A percentile compares a stretch with the other conserved stretches of the same genome.
Conservation (phyloP, 2,113 vertebrate species). For the Mus pahari region DNA sequence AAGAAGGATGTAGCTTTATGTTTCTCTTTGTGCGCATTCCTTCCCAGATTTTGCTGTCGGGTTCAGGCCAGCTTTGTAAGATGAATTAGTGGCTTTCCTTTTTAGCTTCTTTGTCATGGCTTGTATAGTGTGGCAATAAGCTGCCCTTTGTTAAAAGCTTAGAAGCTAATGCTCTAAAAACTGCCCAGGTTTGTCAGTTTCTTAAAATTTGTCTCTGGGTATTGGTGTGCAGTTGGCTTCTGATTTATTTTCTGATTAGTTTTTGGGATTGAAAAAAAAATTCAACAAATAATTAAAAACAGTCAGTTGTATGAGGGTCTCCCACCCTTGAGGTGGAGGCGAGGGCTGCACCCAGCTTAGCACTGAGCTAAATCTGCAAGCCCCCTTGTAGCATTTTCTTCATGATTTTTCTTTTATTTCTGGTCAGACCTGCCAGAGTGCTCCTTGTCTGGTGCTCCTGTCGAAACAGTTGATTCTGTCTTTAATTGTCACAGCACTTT, state of each 20-base stretch:
- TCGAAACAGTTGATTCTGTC: not conserved
- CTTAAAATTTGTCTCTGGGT: not conserved
- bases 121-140: not conserved
- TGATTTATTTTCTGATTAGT: not conserved
- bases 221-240: not conserved
- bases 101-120: not conserved
- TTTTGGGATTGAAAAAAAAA: constrained; percentile 12
- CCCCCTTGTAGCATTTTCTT: not conserved
- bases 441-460: not conserved
- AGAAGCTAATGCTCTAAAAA: constrained; percentile 33
- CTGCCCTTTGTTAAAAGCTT: constrained; percentile 44
- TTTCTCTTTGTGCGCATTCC: not conserved
- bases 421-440: not conserved
- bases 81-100: constrained; percentile 36
- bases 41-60: not conserved
- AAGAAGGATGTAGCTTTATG: not conserved
- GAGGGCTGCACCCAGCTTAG: not conserved
- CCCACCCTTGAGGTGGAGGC: not conserved
- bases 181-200: constrained; percentile 1
- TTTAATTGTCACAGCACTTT: not conserved
- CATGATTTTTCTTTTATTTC: constrained; percentile 4
- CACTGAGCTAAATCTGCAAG: not conserved
- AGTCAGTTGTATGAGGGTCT: not conserved
- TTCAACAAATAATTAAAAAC: not conserved
- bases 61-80: constrained; percentile 30